These are phyloP conservation scores for Macrocentrus cingulum DNA, from an alignment of 1,140 invertebrate genomes.

Conservation along the genomic window DNA sequence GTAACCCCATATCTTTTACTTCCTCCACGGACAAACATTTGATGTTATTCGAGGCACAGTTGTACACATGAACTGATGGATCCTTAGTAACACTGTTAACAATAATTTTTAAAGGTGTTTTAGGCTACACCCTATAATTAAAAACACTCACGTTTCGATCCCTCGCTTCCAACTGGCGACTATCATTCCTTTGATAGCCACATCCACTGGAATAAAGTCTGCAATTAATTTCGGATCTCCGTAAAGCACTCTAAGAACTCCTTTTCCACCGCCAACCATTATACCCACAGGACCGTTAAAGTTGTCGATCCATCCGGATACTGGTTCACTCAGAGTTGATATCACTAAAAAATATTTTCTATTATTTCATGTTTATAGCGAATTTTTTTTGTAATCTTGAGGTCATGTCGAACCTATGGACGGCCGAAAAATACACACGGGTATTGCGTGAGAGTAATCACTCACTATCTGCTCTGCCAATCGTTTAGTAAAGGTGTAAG, in stretches of 20 bases:
- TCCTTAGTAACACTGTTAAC: conserved; percentile 37
- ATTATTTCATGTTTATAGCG: too few relatives aligned
- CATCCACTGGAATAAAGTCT: conserved; percentile 87
- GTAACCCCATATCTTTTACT: conserved; percentile 61
- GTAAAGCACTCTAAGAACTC: conserved; percentile 74
- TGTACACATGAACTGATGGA: conserved; percentile 64
- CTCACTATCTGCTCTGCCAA: conserved; percentile 76
- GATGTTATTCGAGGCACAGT: conserved; percentile 66
- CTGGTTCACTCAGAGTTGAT: conserved; percentile 65
- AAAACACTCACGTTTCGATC: conserved; percentile 58
- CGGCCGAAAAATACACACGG: conserved; percentile 83
- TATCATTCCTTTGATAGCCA: conserved; percentile 81
- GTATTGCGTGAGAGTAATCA: conserved; percentile 71
- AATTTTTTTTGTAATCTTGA: too few relatives aligned
- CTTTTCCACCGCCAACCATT: conserved; percentile 76
- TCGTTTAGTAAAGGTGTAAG: conserved; percentile 84
- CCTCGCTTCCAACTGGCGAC: conserved; percentile 73
- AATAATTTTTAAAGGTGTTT: too few relatives aligned
- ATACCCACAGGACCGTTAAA: conserved; percentile 88
- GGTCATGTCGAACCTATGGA: conserved; percentile 80
- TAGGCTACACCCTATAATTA: too few relatives aligned
- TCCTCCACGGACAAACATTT: conserved; percentile 71
- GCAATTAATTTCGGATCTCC: conserved; percentile 64
- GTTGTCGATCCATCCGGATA: conserved; percentile 90
- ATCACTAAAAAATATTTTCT: conserved; percentile 64